A percentile compares a stretch with the other conserved stretches of the same genome.
These are phyloP conservation scores for Zaprionus capensis DNA, from an alignment of 1,140 invertebrate genomes.

Conservation along the genomic window DNA sequence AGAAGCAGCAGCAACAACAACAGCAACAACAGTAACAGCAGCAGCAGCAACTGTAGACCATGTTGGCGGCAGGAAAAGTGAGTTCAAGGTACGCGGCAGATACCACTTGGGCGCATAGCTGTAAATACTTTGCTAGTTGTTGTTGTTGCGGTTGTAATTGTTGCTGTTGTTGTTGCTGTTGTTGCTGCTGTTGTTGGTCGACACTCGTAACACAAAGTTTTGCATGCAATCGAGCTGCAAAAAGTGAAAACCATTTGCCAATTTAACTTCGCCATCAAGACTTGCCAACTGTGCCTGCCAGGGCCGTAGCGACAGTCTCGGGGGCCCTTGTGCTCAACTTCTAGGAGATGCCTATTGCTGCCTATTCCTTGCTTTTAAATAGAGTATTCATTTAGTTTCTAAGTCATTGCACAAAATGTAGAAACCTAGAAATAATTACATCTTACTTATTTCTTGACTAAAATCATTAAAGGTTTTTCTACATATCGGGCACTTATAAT, in stretches of 20 bases:
- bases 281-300: not conserved
- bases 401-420: too few relatives aligned
- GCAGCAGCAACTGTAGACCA: too few relatives aligned
- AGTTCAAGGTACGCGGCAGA: constrained; percentile 65
- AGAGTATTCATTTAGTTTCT: too few relatives aligned
- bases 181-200: constrained; percentile 2
- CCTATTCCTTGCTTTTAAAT: too few relatives aligned
- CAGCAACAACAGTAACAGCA: constrained; percentile 25
- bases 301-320: not conserved
- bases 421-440: too few relatives aligned
- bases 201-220: constrained; percentile 36
- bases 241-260: constrained; percentile 51
- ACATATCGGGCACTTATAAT: too few relatives aligned
- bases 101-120: constrained; percentile 33
- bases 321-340: not conserved
- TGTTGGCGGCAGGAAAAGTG: constrained; percentile 31
- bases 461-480: too few relatives aligned
- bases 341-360: too few relatives aligned
- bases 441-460: too few relatives aligned
- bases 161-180: constrained; percentile 16
- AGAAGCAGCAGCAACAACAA: constrained; percentile 26
- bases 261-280: constrained; percentile 18
- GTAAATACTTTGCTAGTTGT: constrained; percentile 32
- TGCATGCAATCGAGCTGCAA: constrained; percentile 48
- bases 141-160: constrained; percentile 24